Evolutionary conservation across 2,888 invertebrate genomes (phyloP), one percentile per base, ranked within the genome.

Genomic region (Aphelenchoides bicaudatus): DNA sequence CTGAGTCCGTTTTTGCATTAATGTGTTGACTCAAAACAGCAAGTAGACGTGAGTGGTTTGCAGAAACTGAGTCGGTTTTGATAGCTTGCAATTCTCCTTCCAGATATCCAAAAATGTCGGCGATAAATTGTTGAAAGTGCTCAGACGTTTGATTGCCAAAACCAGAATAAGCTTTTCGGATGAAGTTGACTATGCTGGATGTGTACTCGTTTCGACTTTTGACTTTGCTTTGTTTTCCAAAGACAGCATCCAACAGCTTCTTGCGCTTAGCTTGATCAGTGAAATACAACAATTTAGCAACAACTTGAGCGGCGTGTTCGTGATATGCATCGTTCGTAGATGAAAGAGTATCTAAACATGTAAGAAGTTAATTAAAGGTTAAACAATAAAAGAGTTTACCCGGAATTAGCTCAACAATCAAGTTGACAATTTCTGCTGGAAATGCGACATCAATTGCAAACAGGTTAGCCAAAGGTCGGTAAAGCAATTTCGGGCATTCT

Each of bases 201-300:
- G 37, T 38, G 37, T 51, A 51, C 25, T 51, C 21, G 25, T 23
- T 2, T 2, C 52, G 31, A 13, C 13, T 34, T 30, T 51, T 51
- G 10, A 25, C 25, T 3, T 51, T 51, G 21, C 52, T 51, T 29
- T 51, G 52, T 16, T 51, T 51, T 2, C 52, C 52, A 30, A 51
- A 51, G 30, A 51, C 23, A n/a, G 19, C 39, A 10, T 51, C 52
- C 2, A 51, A 30, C 3, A 37, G 21, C 19, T 51, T 43, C 1
- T 43, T 51, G 19, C 28, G 43, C 25, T 46, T 51, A 8, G 31
- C 25, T 3, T 21, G 38, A 23, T 30, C 52, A 23, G n/a, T 19
- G 8, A 38, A 8, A 47, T 38, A 13, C 21, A 31, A 28, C 8
- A 51, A 10, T 21, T 23, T 13, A 1, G 38, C 31, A n/a, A 34